phyloP scores from a whole-genome alignment of 2,113 vertebrate species.

The Emydocephalus ijimae region DNA sequence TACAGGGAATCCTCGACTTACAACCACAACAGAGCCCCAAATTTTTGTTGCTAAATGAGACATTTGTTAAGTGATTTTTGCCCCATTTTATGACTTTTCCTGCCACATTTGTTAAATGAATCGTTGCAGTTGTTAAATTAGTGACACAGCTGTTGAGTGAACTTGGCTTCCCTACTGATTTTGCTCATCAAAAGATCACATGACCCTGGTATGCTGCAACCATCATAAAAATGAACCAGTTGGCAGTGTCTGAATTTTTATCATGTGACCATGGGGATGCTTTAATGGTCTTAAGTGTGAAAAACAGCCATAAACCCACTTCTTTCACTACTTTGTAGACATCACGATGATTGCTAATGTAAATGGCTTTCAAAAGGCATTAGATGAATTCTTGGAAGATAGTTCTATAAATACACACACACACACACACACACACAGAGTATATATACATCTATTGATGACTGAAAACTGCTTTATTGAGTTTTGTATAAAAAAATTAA shows the following conservation, averaged over 20 bases:
- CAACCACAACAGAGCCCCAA: neutral
- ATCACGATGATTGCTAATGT: neutral
- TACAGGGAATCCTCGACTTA: neutral
- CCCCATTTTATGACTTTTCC: too few species aligned
- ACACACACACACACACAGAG: too few species aligned
- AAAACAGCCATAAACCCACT: neutral
- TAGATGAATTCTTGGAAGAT: neutral
- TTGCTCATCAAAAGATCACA: neutral
- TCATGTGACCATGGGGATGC: neutral
- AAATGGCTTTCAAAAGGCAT: neutral
- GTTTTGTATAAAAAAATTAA: neutral
- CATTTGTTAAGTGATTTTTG: neutral
- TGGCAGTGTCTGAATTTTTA: neutral
- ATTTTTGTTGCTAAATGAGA: neutral
- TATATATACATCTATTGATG: neutral
- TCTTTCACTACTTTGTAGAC: neutral
- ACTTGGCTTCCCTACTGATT: neutral
- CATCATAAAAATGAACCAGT: neutral
- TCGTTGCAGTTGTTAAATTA: too few species aligned
- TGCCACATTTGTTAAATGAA: too few species aligned
- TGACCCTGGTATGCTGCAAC: neutral
- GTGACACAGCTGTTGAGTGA: too few species aligned
- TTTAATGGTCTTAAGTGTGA: neutral
- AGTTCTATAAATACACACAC: neutral
- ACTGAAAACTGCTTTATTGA: neutral